Base-by-base conservation (phyloP, 2,113 vertebrate species). In the Ranitomeya imitator region DNA sequence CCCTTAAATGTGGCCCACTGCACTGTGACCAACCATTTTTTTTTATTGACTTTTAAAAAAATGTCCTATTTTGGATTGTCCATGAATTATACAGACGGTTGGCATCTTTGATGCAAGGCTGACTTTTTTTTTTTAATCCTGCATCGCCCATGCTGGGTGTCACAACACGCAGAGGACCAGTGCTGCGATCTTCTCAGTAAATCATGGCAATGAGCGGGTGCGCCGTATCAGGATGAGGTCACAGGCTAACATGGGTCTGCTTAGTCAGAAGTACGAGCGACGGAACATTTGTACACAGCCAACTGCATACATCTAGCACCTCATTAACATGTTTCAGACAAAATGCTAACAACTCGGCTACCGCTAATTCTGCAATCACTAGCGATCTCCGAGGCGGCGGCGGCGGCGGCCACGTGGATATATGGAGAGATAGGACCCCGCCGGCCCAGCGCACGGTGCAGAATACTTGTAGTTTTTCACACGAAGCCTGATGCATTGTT, bases 251-350 rank as follows among this genome's bases (percentile, higher is more conserved):
- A 84, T 54, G 63, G 52, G 21, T 31, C 67, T 26, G 63, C 82
- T 84, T 71, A 69, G 82, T 84, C 63, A 84, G 7, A 83, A 51
- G 45, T 52, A 67, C 61, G n/a, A 67, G 37, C 16, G 81, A 52
- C 61, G 67, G 80, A 83, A 83, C 80, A 23, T 83, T 83, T 67
- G 51, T 51, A 65, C 61, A 52, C 81, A 52, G 81, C 81, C 65
- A 71, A 31, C 82, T 84, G 65, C 82, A 7, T 55, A 23, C 82
- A 84, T 84, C 82, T 54, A 65, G 63, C 82, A 84, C 82, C 63
- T 84, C 82, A 84, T 84, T 84, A 84, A 84, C 82, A 84, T 84
- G 82, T 84, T 69, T 71, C 82, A 69, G 51, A 69, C 63, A 84
- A 84, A 84, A 84, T 84, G 82, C 63, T 84, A 84, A 84, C 82